Base-by-base conservation (phyloP, 2,113 vertebrate genomes). In the Astur gentilis region DNA sequence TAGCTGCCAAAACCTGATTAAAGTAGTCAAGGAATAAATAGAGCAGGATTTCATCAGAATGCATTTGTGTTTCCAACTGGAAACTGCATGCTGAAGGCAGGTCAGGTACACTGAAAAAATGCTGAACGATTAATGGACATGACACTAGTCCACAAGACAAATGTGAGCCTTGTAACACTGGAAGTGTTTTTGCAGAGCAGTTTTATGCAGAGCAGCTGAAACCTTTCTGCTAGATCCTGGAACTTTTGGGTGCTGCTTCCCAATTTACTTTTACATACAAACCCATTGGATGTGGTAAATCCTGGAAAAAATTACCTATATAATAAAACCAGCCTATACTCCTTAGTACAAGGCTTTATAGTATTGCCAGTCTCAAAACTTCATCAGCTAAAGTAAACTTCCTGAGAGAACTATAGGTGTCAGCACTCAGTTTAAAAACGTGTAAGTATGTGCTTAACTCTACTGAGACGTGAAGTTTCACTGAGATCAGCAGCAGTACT, bases 401-500 rank as follows among this genome's bases (percentile, higher is more conserved):
- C 19, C 54, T 70, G 45, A 85, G 83, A 84, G 78, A 87, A 66
- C 40, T 7, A 42, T 16, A 93, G 78, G 67, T 87, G 89, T 93
- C 81, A 95, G 96, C 87, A 72, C n/a, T 34, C 14, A 5, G 81
- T 61, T 95, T 69, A 57, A 78, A 80, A 77, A 57, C 2, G 5
- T 27, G 1, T 71, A 91, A 91, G 66, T 83, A 91, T 3, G 73
- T 96, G 89, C 91, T 93, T 83, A 96, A 80, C 87, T 89, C 91
- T 83, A 72, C 58, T 72, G 83, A 95, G 80, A 89, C 12, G 32
- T 84, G 66, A 95, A 83, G 70, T 91, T 96, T 84, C 78, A 36
- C 89, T 91, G 94, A 95, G 87, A 38, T 97, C 91, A 87, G 81
- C 92, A 95, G 89, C 42, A 18, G 45, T 75, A n/a, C 64, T 73